Evolutionary conservation across 2,113 vertebrate species (phyloP).

Genomic region (Thinocorus orbignyianus): DNA sequence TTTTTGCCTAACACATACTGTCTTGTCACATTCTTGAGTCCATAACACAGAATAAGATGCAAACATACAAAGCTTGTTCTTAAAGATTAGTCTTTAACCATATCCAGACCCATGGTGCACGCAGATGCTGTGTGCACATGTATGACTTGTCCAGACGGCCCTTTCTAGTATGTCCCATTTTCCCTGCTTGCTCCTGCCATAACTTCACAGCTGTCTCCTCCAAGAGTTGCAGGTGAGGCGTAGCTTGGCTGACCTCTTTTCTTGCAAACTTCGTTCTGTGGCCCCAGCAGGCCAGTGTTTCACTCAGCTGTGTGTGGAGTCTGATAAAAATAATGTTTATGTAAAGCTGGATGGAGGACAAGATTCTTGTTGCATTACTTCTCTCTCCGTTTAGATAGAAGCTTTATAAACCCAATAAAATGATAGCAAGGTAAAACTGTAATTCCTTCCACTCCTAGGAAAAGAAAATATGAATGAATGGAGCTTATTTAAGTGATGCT

Average conservation of each 20-base stretch:
- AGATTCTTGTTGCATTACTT: not conserved
- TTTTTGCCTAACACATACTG: not conserved
- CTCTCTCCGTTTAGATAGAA: not conserved
- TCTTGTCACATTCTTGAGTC: not conserved
- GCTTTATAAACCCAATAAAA: not conserved
- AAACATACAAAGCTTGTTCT: not conserved
- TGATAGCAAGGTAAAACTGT: not conserved
- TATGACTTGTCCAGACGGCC: not conserved
- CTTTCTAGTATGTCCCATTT: not conserved
- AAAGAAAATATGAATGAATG: not conserved
- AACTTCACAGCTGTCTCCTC: slow-evolving; percentile 29
- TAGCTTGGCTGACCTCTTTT: slow-evolving; percentile 47
- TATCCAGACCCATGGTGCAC: not conserved
- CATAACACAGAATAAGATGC: not conserved
- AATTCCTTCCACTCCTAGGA: not conserved
- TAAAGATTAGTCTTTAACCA: not conserved
- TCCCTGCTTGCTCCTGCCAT: not conserved
- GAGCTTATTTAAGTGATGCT: not conserved
- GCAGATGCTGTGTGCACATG: not conserved
- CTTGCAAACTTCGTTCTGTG: not conserved
- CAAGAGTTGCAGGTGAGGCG: slow-evolving; percentile 45
- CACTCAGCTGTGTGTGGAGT: not conserved
- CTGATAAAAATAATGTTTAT: not conserved
- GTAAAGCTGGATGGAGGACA: not conserved
- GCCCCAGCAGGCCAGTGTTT: not conserved